Percentiles rank a stretch among this genome's conserved stretches.
Evolutionary conservation across 1,140 invertebrate species (phyloP).

Genomic region (Hypothenemus hampei): DNA sequence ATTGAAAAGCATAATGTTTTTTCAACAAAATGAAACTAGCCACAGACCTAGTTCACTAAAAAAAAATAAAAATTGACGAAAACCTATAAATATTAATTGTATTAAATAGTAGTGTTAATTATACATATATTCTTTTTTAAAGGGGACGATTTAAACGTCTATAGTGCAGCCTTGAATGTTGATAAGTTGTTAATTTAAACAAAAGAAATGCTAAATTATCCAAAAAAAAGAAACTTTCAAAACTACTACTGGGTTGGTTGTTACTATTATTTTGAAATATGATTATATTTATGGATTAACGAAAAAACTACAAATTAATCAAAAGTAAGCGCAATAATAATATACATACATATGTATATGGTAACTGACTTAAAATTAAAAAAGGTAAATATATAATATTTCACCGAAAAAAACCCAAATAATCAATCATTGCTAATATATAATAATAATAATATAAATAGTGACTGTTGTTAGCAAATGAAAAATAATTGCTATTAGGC

Average conservation of each 20-base stretch:
- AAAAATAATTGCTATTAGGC: not conserved
- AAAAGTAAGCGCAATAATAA: constrained; percentile 34
- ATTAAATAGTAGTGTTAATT: not conserved
- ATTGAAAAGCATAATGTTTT: constrained; percentile 23
- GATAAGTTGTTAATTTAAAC: not conserved
- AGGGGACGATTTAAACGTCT: constrained; percentile 24
- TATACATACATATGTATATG: constrained; percentile 36
- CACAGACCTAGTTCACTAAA: constrained; percentile 22
- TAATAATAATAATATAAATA: too few species aligned
- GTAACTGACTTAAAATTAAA: constrained; percentile 37
- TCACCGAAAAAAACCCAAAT: constrained; percentile 23
- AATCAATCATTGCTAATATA: too few species aligned
- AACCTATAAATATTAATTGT: not conserved
- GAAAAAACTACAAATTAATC: constrained; percentile 23
- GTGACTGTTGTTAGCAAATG: too few species aligned
- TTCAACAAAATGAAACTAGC: constrained; percentile 24
- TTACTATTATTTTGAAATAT: too few species aligned
- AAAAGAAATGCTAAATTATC: not conserved
- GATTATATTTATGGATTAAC: too few species aligned
- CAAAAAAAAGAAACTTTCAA: too few species aligned
- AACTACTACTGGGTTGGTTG: too few species aligned
- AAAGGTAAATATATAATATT: constrained; percentile 13
- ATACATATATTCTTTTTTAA: constrained; percentile 14
- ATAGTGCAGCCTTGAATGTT: constrained; percentile 41
- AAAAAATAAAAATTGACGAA: constrained; percentile 5